Base-by-base conservation (phyloP, 2,113 vertebrate species). In the Prionailurus viverrinus region DNA sequence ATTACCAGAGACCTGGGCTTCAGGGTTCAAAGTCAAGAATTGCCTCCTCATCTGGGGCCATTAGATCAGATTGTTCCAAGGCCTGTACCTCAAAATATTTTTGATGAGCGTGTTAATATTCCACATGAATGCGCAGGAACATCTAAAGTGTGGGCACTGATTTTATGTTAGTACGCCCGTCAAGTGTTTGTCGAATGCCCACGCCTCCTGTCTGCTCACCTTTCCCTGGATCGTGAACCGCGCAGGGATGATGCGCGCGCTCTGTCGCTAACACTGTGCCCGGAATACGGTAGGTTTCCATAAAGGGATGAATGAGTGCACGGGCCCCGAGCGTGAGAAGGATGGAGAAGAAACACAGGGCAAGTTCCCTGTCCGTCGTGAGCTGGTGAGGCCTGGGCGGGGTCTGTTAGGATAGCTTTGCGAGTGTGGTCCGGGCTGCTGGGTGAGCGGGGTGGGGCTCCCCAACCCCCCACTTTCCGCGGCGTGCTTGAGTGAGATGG, bases 181-280 rank as follows among this genome's bases (percentile, higher is more conserved):
- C 7, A 5, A 31, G 41, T 0, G 10, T 18, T 18, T 19, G 16
- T 0, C 2, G n/a, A 69, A n/a, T 4, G 15, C 8, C 33, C 25
- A 0, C 3, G 27, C 33, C 16, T 63, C 66, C 61, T 48, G 0
- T 1, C 5, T 16, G 91, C 63, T 36, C 5, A 0, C 2, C 55
- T 55, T 19, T 74, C 33, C 33, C 61, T 36, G 4, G 45, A 41
- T 36, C 7, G 0, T 0, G 3, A 33, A 0, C 48, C 25, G 3
- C 1, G 19, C 19, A 3, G 27, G 8, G 51, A 2, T 1, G 0
- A 12, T 21, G 29, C 2, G 1, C 6, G 27, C 31, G 55, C 14
- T 29, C 27, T 3, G 68, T 2, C 25, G 31, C 78, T 18, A 23
- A 33, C 12, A 5, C n/a, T 27, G 4, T 1, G 14, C 61, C 25